phyloP scores from a whole-genome alignment of 2,888 invertebrate genomes.

The Steromphala cineraria region DNA sequence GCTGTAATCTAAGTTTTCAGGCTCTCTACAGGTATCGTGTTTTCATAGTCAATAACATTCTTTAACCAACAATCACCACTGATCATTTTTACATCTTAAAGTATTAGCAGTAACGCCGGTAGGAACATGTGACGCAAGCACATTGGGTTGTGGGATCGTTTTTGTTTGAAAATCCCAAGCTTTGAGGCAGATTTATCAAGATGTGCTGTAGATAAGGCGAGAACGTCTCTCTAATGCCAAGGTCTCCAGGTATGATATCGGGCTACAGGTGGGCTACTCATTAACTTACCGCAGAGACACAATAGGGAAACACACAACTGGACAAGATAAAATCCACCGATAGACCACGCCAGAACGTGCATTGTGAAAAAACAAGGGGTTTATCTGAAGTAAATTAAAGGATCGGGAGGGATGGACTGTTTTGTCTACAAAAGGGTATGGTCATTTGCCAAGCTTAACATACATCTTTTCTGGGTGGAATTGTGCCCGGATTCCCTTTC shows the following conservation, averaged over 20 bases:
- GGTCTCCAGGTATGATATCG: not conserved
- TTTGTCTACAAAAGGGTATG: too few species aligned
- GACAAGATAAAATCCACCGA: too few species aligned
- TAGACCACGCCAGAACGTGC: too few species aligned
- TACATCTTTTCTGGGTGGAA: too few species aligned
- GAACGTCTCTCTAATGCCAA: not conserved
- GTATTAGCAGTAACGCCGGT: not conserved
- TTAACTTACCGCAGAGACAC: too few species aligned
- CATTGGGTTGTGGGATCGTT: not conserved
- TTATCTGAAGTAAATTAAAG: too few species aligned
- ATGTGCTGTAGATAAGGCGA: not conserved
- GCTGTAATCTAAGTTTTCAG: not conserved
- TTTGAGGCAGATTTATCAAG: not conserved
- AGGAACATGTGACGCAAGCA: not conserved
- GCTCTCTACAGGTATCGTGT: not conserved
- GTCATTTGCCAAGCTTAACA: too few species aligned
- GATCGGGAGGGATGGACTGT: too few species aligned
- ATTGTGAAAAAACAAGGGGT: too few species aligned
- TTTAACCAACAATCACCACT: not conserved
- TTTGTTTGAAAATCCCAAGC: not conserved
- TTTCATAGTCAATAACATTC: not conserved
- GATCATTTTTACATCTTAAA: not conserved
- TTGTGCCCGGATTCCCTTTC: too few species aligned
- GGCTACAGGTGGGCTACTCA: too few species aligned
- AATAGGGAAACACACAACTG: too few species aligned